phyloP scores from a whole-genome alignment of 2,888 invertebrate species.

The Eledona agricola region DNA sequence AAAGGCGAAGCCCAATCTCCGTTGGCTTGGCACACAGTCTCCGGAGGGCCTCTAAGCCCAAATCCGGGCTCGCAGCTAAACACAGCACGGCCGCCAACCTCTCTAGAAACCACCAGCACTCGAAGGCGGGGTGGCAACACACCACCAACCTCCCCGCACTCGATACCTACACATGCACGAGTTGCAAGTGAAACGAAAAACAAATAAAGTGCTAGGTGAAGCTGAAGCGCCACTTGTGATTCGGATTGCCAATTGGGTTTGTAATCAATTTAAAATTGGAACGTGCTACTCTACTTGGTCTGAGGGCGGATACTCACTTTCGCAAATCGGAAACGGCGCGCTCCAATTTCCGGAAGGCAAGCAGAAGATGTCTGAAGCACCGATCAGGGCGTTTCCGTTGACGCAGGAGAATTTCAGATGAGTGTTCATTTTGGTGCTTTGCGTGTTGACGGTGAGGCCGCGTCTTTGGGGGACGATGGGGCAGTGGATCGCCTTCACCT shows the following conservation, averaged over 20 bases:
- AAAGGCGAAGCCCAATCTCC: conserved; percentile 84
- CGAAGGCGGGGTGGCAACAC: conserved; percentile 69
- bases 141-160: conserved; percentile 78
- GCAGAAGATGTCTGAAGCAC: conserved; percentile 76
- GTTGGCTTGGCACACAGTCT: conserved; percentile 78
- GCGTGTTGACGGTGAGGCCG: conserved; percentile 76
- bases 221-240: conserved; percentile 14
- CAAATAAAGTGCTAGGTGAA: conserved; percentile 18
- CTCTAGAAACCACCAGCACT: conserved; percentile 78
- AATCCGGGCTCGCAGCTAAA: conserved; percentile 83
- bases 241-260: conserved; percentile 9
- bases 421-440: conserved; percentile 78
- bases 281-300: conserved; percentile 9
- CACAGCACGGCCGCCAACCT: conserved; percentile 82
- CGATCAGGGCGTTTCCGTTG: conserved; percentile 83
- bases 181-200: conserved; percentile 13
- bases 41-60: conserved; percentile 77
- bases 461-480: conserved; percentile 76
- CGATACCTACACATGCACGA: conserved; percentile 66
- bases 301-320: conserved; percentile 68
- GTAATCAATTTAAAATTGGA: conserved; percentile 2
- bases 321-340: conserved; percentile 81
- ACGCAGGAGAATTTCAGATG: conserved; percentile 78
- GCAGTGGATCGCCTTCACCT: conserved; percentile 85
- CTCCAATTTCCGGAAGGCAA: conserved; percentile 90